A percentile compares a stretch with the other conserved stretches of the same genome.
Evolutionary conservation across 2,113 vertebrate species (phyloP).

Genomic region (Pyxicephalus adspersus): DNA sequence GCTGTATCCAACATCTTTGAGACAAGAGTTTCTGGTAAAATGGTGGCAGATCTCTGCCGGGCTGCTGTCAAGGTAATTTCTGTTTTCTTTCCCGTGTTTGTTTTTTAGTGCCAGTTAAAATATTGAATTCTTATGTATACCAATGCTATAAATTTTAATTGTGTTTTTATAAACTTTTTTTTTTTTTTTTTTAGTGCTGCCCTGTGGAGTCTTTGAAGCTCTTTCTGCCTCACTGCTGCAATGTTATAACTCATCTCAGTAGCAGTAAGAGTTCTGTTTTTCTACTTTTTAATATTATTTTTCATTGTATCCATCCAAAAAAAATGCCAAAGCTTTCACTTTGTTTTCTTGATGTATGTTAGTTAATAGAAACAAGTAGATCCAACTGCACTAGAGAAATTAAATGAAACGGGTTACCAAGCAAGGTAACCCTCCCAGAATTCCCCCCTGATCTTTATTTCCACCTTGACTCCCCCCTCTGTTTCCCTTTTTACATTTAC

Average conservation of each 20-base stretch:
- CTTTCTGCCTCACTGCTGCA: conserved; percentile 95
- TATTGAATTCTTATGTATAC: background rate
- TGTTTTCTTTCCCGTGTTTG: background rate
- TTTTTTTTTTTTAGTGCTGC: conserved; percentile 83
- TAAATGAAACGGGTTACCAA: too few relatives aligned
- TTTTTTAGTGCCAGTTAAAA: too few relatives aligned
- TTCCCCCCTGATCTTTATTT: too few relatives aligned
- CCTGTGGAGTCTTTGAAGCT: conserved; percentile 90
- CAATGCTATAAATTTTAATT: background rate
- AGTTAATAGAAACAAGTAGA: too few relatives aligned
- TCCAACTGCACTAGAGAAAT: too few relatives aligned
- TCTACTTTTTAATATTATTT: conserved; percentile 18
- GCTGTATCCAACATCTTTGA: conserved; percentile 97
- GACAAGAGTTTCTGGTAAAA: conserved; percentile 93
- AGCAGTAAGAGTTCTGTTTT: conserved; percentile 76
- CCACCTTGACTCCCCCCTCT: too few relatives aligned
- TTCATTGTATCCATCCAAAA: too few relatives aligned
- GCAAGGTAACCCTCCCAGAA: too few relatives aligned
- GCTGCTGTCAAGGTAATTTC: conserved; percentile 88
- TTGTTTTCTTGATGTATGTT: background rate
- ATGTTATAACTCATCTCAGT: conserved; percentile 89
- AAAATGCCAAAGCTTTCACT: too few relatives aligned
- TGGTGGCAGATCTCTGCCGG: conserved; percentile 98
- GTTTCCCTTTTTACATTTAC: too few relatives aligned
- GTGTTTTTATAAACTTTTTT: conserved; percentile 37